Evolutionary conservation across 2,113 vertebrate species (phyloP).

Genomic region (Sebastes schlegelii): DNA sequence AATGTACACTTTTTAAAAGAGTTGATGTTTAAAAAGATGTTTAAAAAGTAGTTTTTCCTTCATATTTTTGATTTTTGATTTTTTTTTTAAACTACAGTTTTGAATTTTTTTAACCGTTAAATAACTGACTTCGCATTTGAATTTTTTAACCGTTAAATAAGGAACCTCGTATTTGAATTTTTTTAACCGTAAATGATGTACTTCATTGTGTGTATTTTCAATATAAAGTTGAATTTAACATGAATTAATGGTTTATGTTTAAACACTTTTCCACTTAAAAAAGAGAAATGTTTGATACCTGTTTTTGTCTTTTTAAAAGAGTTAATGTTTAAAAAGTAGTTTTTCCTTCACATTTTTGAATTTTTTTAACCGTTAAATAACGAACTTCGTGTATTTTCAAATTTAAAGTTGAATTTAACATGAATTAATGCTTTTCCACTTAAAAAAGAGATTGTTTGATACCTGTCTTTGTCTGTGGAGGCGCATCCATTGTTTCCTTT

Average conservation of each 20-base stretch:
- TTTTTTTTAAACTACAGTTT: too few species aligned
- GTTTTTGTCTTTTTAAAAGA: conserved; percentile 54
- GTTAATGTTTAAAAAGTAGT: too few species aligned
- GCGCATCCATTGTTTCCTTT: conserved; percentile 59
- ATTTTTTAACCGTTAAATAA: not conserved
- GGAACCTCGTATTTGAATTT: too few species aligned
- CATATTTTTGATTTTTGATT: too few species aligned
- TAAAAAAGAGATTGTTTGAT: not conserved
- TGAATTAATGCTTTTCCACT: not conserved
- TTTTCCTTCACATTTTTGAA: too few species aligned
- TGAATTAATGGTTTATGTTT: too few species aligned
- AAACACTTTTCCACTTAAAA: not conserved
- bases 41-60: conserved; percentile 1
- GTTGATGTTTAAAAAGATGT: not conserved
- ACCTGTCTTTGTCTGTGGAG: conserved; percentile 72
- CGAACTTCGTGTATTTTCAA: not conserved
- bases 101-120: too few species aligned
- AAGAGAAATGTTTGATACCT: conserved; percentile 46
- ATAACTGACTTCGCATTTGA: too few species aligned
- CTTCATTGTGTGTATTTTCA: not conserved
- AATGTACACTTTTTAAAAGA: conserved; percentile 3
- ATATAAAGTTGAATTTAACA: not conserved
- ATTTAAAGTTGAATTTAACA: not conserved
- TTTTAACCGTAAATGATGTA: too few species aligned
- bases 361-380: not conserved